Evolutionary conservation across 2,888 invertebrate species (phyloP).

Genomic region (Diploptera punctata): DNA sequence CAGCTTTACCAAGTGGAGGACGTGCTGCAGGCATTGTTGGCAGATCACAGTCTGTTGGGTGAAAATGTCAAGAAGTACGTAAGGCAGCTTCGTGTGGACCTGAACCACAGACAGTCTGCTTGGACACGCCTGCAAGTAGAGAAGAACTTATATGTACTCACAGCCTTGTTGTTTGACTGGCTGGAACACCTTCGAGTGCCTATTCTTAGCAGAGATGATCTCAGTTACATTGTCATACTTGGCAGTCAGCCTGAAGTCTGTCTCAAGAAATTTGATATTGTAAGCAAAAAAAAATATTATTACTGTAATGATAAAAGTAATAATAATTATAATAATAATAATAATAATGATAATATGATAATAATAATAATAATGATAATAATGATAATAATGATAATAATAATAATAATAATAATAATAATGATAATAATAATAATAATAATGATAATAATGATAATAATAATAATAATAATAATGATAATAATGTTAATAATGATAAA

Average conservation of each 20-base stretch:
- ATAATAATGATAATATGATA: no score
- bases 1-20: constrained; percentile 48
- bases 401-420: no score
- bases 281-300: no score
- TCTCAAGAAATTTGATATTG: constrained; percentile 63
- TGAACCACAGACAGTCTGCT: constrained; percentile 71
- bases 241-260: constrained; percentile 68
- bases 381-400: no score
- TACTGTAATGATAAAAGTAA: no score
- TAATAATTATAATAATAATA: no score
- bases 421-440: no score
- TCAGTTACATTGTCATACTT: constrained; percentile 69
- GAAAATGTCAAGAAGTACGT: constrained; percentile 57
- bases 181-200: constrained; percentile 75
- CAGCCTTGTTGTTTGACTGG: constrained; percentile 76
- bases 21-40: constrained; percentile 62
- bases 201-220: constrained; percentile 68
- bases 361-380: no score
- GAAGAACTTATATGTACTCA: constrained; percentile 66
- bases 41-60: constrained; percentile 64
- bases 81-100: constrained; percentile 60
- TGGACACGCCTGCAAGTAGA: constrained; percentile 71
- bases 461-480: no score
- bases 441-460: no score
- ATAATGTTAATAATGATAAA: no score